phyloP scores from a whole-genome alignment of 1,140 invertebrate species.

The Drosophila setifemur region DNA sequence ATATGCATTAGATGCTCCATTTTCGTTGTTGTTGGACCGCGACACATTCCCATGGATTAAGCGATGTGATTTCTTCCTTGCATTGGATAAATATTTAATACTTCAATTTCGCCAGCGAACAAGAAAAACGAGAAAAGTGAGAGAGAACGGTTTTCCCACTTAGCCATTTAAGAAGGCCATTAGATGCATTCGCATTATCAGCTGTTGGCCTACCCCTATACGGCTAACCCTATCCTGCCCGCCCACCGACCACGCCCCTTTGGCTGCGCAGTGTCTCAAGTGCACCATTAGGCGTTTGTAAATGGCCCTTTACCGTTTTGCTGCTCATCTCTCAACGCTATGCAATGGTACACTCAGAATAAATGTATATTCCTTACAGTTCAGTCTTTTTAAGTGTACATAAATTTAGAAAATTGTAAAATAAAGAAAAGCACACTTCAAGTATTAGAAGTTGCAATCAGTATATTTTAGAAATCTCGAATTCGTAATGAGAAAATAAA shows the following conservation, averaged over 20 bases:
- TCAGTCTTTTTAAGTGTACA: too few species aligned
- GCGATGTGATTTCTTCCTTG: conserved; percentile 70
- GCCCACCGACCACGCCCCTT: conserved; percentile 16
- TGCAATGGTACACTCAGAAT: conserved; percentile 45
- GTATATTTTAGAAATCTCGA: too few species aligned
- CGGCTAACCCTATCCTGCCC: background rate
- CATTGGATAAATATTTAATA: conserved; percentile 75
- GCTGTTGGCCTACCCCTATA: conserved; percentile 40
- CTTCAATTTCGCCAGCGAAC: conserved; percentile 66
- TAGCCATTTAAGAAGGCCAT: conserved; percentile 51
- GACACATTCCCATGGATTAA: conserved; percentile 51
- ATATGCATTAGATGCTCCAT: conserved; percentile 20
- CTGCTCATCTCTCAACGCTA: conserved; percentile 42
- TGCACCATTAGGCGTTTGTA: conserved; percentile 75
- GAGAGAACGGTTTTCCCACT: conserved; percentile 14
- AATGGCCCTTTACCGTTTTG: conserved; percentile 73
- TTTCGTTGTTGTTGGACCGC: conserved; percentile 18
- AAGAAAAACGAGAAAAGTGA: background rate
- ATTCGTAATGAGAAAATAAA: too few species aligned
- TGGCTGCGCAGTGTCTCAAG: conserved; percentile 55
- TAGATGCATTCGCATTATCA: conserved; percentile 61
- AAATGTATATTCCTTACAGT: background rate
- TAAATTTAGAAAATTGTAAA: too few species aligned
- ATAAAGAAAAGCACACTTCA: too few species aligned
- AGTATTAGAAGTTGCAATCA: too few species aligned